Conservation (phyloP, 2,113 vertebrate species). For the Blennius ocellaris region DNA sequence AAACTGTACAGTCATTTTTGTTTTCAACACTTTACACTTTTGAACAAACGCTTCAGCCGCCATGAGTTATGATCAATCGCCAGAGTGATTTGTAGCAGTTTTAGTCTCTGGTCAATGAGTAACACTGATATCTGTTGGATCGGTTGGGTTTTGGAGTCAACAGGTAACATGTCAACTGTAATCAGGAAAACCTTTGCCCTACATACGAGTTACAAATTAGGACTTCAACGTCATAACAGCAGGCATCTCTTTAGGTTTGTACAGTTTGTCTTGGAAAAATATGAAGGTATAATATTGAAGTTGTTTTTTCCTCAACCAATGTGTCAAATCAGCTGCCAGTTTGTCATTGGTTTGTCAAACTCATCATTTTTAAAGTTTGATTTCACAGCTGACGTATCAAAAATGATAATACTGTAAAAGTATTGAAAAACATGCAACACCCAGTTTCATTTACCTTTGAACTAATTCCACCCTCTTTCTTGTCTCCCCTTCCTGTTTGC, state of each 20-base stretch:
- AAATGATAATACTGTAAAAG: too few species aligned
- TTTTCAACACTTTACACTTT: too few species aligned
- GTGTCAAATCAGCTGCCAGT: too few species aligned
- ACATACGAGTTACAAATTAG: slow-evolving; percentile 39
- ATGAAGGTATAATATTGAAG: too few species aligned
- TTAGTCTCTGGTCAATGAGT: slow-evolving; percentile 73
- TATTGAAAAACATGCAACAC: background rate
- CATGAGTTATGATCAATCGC: slow-evolving; percentile 5
- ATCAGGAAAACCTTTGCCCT: slow-evolving; percentile 66
- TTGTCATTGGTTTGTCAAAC: too few species aligned
- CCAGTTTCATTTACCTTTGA: background rate
- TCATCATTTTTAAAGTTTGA: too few species aligned
- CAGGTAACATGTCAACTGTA: slow-evolving; percentile 62
- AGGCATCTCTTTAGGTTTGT: background rate
- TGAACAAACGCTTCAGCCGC: too few species aligned
- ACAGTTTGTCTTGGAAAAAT: background rate
- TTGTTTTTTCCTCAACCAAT: too few species aligned
- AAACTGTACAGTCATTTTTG: too few species aligned
- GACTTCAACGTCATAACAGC: background rate
- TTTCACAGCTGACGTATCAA: too few species aligned
- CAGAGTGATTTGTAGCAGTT: slow-evolving; percentile 40
- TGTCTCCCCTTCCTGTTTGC: slow-evolving; percentile 11
- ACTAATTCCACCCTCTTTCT: slow-evolving; percentile 19
- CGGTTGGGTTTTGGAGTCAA: slow-evolving; percentile 61
- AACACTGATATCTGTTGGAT: slow-evolving; percentile 65